Evolutionary conservation across 2,888 invertebrate genomes (phyloP).

Genomic region (Troglohyphantes excavatus): DNA sequence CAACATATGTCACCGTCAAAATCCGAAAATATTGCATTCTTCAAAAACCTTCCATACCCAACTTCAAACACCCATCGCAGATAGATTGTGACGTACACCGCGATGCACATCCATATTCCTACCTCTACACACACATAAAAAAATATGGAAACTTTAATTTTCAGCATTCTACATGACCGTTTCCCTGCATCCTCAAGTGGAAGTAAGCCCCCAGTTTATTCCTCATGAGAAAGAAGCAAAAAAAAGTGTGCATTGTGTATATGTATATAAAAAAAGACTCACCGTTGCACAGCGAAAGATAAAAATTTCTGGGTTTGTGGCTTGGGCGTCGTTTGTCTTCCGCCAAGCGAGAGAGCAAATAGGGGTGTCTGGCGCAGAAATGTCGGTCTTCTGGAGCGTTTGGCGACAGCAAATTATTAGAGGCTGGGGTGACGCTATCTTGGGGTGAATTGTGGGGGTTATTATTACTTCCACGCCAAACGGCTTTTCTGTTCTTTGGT

Average conservation of each 20-base stretch:
- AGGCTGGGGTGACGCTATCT: neutral
- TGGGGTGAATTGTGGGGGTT: too few species aligned
- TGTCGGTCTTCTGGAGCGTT: slow-evolving; percentile 32
- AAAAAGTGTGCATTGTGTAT: too few species aligned
- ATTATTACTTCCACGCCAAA: too few species aligned
- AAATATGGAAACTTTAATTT: slow-evolving; percentile 14
- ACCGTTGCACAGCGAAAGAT: slow-evolving; percentile 9
- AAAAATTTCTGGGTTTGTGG: slow-evolving; percentile 15
- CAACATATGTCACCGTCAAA: too few species aligned
- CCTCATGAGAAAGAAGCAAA: neutral
- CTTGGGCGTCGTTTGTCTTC: slow-evolving; percentile 42
- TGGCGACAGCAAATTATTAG: slow-evolving; percentile 37
- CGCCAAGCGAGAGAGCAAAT: slow-evolving; percentile 42
- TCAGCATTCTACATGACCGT: neutral
- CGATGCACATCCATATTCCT: too few species aligned
- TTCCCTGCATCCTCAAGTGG: neutral
- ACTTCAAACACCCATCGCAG: too few species aligned
- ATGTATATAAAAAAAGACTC: slow-evolving; percentile 23
- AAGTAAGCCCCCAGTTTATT: neutral
- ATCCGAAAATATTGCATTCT: neutral
- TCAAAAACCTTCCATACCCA: neutral
- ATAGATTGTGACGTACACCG: too few species aligned
- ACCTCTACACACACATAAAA: too few species aligned
- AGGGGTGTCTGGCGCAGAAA: slow-evolving; percentile 41
- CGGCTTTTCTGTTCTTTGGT: too few species aligned